Conservation (phyloP, 2,113 vertebrate genomes). For the Petromus typicus region DNA sequence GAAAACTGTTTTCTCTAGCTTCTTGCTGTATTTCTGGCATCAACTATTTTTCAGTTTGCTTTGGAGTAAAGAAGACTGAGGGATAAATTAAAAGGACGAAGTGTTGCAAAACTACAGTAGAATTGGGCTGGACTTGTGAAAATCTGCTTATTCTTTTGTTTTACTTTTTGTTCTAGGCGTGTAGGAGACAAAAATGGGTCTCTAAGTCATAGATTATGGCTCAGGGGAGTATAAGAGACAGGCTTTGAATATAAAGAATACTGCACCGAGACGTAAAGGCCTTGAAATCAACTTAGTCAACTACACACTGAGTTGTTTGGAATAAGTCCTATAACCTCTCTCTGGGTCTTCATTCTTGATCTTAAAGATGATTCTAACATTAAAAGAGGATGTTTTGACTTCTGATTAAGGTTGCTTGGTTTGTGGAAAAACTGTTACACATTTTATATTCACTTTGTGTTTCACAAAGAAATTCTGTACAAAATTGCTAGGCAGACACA, state of each 20-base stretch:
- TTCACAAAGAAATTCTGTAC: not conserved
- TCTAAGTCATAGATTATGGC: constrained; percentile 28
- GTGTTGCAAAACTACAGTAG: not conserved
- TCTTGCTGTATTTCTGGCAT: constrained; percentile 1
- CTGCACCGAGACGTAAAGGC: not conserved
- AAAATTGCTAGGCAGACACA: not conserved
- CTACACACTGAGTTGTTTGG: not conserved
- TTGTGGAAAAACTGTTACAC: not conserved
- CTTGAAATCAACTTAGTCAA: not conserved
- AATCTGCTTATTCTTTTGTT: not conserved
- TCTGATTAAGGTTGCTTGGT: not conserved
- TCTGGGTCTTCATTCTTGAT: not conserved
- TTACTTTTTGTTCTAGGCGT: not conserved
- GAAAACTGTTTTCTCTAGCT: not conserved
- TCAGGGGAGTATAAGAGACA: not conserved
- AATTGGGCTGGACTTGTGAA: not conserved
- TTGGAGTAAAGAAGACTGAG: not conserved
- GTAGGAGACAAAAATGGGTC: not conserved
- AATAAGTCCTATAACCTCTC: not conserved
- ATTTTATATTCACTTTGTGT: not conserved
- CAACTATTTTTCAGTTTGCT: not conserved
- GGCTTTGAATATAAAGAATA: constrained; percentile 10
- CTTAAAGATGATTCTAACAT: constrained; percentile 17
- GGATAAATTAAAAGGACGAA: not conserved
- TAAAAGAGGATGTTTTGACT: not conserved